These are phyloP conservation scores for Venturia canescens DNA, from an alignment of 1,140 invertebrate species.

Conservation along the genomic window DNA sequence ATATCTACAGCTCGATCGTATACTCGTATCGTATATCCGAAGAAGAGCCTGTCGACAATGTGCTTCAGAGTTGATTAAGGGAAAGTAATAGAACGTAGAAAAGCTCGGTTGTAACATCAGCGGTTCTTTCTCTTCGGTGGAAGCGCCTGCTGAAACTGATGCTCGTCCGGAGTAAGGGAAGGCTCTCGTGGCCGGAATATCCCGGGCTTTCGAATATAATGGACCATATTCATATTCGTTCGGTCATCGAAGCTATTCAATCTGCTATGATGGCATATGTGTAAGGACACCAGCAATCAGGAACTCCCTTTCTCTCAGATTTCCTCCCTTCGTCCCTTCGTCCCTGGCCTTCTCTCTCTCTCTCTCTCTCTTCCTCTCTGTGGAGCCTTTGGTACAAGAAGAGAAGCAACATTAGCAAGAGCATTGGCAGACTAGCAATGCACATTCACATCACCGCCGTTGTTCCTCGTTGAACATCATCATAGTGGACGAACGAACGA, in stretches of 20 bases:
- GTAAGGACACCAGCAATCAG: slow-evolving; percentile 26
- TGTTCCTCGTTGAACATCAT: slow-evolving; percentile 3
- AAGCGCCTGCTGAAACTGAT: slow-evolving; percentile 22
- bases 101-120: not conserved
- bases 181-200: not conserved
- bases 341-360: not conserved
- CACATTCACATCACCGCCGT: slow-evolving; percentile 43
- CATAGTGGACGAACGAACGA: slow-evolving; percentile 12
- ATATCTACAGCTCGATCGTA: not conserved
- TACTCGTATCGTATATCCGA: slow-evolving; percentile 20
- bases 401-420: slow-evolving; percentile 23
- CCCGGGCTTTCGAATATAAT: slow-evolving; percentile 43
- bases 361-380: not conserved
- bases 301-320: not conserved
- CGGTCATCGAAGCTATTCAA: slow-evolving; percentile 54
- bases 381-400: not conserved
- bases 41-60: slow-evolving; percentile 8
- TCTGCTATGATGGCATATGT: not conserved
- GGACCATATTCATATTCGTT: slow-evolving; percentile 61
- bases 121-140: not conserved
- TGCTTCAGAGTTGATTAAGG: slow-evolving; percentile 40
- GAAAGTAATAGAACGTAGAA: slow-evolving; percentile 46
- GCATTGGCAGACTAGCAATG: slow-evolving; percentile 51
- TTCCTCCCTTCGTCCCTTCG: too few relatives aligned
- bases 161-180: not conserved